phyloP scores from a whole-genome alignment of 1,140 invertebrate species.

The Meteorus sp. region DNA sequence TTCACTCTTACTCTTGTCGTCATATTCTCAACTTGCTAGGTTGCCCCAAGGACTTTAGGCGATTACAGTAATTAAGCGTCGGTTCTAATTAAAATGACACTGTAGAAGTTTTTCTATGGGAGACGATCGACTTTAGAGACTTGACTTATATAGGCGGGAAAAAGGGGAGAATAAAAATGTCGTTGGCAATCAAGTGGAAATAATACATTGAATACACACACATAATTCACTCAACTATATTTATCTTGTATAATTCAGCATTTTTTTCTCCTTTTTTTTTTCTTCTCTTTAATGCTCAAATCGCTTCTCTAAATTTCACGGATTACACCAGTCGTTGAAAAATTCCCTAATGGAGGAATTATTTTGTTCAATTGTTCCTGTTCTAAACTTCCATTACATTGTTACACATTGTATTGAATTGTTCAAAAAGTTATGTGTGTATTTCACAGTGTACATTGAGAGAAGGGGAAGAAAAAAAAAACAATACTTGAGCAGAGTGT shows the following conservation, averaged over 20 bases:
- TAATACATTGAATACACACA: not conserved
- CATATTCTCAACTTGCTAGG: not conserved
- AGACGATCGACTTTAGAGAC: constrained; percentile 3
- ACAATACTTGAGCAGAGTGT: not conserved
- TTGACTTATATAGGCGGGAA: not conserved
- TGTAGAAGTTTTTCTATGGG: not conserved
- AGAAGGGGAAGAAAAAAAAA: not conserved
- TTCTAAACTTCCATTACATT: too few relatives aligned
- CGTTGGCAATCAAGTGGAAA: too few relatives aligned
- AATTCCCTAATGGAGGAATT: too few relatives aligned
- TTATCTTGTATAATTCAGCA: too few relatives aligned
- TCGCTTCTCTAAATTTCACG: too few relatives aligned
- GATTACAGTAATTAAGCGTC: constrained; percentile 42
- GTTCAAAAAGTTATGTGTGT: not conserved
- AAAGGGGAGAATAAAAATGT: not conserved
- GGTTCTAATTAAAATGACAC: constrained; percentile 41
- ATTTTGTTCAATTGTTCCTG: too few relatives aligned
- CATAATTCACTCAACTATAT: not conserved
- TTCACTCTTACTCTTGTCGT: not conserved
- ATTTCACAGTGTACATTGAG: not conserved
- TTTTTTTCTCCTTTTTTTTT: not conserved
- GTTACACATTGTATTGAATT: not conserved
- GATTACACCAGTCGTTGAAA: too few relatives aligned
- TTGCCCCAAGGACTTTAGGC: constrained; percentile 20
- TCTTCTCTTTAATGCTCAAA: not conserved